Conservation (phyloP, 2,888 invertebrate species). For the Melangyna quadrimaculata region DNA sequence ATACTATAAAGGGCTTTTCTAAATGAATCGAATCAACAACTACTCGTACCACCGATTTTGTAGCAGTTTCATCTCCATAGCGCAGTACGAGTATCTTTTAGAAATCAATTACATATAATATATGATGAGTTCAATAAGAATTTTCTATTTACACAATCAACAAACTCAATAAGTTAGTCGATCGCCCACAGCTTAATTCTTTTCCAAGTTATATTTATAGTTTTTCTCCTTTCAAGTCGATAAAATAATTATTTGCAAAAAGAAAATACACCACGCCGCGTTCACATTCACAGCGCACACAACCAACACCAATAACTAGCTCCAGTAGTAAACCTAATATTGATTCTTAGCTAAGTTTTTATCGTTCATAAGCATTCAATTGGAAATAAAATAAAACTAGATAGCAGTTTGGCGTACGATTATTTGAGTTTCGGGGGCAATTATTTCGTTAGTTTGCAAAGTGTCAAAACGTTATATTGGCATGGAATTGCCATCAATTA, state of each 20-base stretch:
- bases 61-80: neutral
- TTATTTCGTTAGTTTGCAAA: slow-evolving; percentile 28
- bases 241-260: neutral
- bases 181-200: slow-evolving; percentile 14
- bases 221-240: neutral
- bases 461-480: slow-evolving; percentile 25
- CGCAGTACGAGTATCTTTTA: neutral
- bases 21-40: neutral
- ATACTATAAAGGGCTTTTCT: neutral
- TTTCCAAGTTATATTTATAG: neutral
- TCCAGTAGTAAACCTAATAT: too few species aligned
- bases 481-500: slow-evolving; percentile 19
- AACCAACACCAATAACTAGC: neutral
- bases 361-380: neutral
- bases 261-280: neutral
- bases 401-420: neutral
- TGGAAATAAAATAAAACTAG: neutral
- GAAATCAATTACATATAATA: too few species aligned
- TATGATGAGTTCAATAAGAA: slow-evolving; percentile 2
- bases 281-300: neutral
- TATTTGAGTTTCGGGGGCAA: slow-evolving; percentile 16
- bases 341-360: neutral
- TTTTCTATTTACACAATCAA: slow-evolving; percentile 17
- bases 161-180: slow-evolving; percentile 28
- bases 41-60: neutral